phyloP scores from a whole-genome alignment of 1,140 invertebrate species.

The Drosophila sulfurigaster region DNA sequence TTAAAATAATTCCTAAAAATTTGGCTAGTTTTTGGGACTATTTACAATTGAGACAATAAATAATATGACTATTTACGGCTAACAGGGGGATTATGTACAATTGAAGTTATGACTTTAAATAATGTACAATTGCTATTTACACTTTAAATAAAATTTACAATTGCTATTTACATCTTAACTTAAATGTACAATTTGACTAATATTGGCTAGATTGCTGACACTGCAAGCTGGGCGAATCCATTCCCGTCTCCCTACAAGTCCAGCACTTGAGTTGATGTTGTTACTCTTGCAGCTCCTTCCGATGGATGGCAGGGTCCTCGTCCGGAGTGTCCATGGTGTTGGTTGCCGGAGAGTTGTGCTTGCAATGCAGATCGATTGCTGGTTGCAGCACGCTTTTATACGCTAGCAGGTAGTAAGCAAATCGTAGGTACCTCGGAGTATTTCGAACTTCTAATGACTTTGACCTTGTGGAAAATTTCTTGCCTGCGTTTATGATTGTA shows the following conservation, averaged over 20 bases:
- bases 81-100: slow-evolving; percentile 12
- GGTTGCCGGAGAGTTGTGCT: slow-evolving; percentile 51
- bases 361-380: slow-evolving; percentile 62
- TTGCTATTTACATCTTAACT: slow-evolving; percentile 30
- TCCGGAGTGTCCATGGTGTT: slow-evolving; percentile 39
- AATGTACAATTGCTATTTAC: slow-evolving; percentile 40
- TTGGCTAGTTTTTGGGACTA: slow-evolving; percentile 26
- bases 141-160: slow-evolving; percentile 28
- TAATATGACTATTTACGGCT: slow-evolving; percentile 34
- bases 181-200: slow-evolving; percentile 22
- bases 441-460: slow-evolving; percentile 62
- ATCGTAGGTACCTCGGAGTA: neutral
- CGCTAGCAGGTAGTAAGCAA: slow-evolving; percentile 48
- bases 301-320: neutral
- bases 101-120: neutral
- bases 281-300: neutral
- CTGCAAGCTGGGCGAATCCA: slow-evolving; percentile 23
- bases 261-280: neutral
- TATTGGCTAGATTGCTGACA: slow-evolving; percentile 51
- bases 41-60: slow-evolving; percentile 46
- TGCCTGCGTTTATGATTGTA: slow-evolving; percentile 42
- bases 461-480: slow-evolving; percentile 60
- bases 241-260: neutral
- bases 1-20: slow-evolving; percentile 20
- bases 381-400: slow-evolving; percentile 55